Evolutionary conservation across 2,888 invertebrate genomes (phyloP), one percentile per base, ranked within the genome.

Genomic region (Zaprionus bogoriensis): DNA sequence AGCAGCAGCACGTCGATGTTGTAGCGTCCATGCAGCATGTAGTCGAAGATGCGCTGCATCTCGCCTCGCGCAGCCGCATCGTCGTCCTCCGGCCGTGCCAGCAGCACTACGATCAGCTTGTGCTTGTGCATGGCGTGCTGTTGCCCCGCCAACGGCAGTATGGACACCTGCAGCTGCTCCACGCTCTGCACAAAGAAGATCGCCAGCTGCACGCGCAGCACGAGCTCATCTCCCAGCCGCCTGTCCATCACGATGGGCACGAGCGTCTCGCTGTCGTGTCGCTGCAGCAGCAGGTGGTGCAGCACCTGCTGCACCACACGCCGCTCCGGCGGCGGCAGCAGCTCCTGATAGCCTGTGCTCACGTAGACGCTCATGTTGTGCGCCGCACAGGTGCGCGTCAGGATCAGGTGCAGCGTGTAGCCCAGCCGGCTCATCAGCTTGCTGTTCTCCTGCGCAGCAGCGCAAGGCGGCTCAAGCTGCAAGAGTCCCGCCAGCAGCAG

Each of bases 1-100:
- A 82, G 39, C 6, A 82, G 6, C 22, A 71, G 4, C 4, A 70
- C 74, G 30, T 84, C 63, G 1, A 74, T 39, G 19, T 65, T 81
- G 36, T 77, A 73, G 2, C 63, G 68, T 4, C 53, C 10, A n/a
- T 64, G 59, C 25, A 82, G 44, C 6, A 82, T 54, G n/a, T 67
- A 68, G 0, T 4, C 19, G 17, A 82, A 84, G 1, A 84, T 67
- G n/a, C 12, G 14, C 0, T 64, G 38, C 76, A 82, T 78, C 2
- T 57, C 47, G 4, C 6, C 2, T 0, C n/a, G 36, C 4, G 17
- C 12, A 10, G 19, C 12, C 3, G 1, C 3, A 2, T 28, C 25
- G 1, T 19, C 23, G 12, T 25, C 4, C 1, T 25, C 20, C n/a
- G n/a, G 3, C 14, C 27, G 42, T 9, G n/a, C 22, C n/a, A 51